Conservation (phyloP, 2,113 vertebrate genomes). For the Calcarius ornatus region DNA sequence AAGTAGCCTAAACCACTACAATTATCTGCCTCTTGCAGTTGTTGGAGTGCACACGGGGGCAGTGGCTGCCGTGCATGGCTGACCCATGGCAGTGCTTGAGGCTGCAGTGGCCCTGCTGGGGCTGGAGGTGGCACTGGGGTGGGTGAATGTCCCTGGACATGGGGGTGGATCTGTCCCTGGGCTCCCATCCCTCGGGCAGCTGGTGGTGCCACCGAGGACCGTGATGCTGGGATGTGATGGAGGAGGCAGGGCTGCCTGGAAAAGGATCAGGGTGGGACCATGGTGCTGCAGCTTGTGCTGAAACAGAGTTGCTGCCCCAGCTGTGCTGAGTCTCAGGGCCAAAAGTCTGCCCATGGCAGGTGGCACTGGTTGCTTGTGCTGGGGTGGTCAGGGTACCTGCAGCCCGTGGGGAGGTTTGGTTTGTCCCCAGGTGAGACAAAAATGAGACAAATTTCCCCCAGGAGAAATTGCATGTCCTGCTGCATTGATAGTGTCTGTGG, state of each 20-base stretch:
- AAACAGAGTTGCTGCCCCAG: background rate
- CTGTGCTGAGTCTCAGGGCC: background rate
- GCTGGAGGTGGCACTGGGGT: background rate
- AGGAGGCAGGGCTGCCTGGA: background rate
- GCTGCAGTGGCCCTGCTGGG: background rate
- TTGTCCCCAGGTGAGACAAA: background rate
- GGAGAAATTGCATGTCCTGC: background rate
- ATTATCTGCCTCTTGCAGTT: conserved; percentile 33
- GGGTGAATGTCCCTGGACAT: background rate
- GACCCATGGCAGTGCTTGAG: background rate
- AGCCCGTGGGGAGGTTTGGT: background rate
- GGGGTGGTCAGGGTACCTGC: background rate
- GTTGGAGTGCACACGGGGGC: rapidly evolving
- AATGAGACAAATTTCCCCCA: background rate
- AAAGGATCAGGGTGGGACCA: rapidly evolving
- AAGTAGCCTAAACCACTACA: conserved; percentile 48
- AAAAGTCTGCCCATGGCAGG: background rate
- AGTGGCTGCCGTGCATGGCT: background rate
- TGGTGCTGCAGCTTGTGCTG: background rate
- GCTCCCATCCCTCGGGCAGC: background rate
- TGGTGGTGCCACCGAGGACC: rapidly evolving
- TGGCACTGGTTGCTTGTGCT: background rate
- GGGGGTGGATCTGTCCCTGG: rapidly evolving
- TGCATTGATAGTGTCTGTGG: rapidly evolving
- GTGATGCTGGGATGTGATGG: background rate